Conservation (phyloP, 2,113 vertebrate species). For the Myiagra hebetior region DNA sequence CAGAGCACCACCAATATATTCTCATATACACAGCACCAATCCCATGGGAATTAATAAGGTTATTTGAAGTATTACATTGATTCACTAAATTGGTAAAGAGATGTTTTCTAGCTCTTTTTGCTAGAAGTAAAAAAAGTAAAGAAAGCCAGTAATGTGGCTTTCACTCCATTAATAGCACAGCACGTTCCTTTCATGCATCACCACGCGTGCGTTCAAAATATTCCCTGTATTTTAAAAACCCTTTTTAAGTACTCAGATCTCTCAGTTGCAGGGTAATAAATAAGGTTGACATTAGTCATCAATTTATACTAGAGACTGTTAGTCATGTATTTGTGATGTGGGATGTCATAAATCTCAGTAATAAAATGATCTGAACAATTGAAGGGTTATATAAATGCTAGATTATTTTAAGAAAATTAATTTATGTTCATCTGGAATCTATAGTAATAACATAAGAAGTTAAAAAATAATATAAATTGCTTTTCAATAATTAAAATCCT, state of each 20-base stretch:
- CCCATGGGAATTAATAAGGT: neutral
- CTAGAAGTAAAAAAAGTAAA: too few relatives aligned
- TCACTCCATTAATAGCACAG: neutral
- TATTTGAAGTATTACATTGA: neutral
- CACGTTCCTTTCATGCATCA: neutral
- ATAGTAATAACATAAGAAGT: neutral
- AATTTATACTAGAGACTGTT: neutral
- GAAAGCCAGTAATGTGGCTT: neutral
- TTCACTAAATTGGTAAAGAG: neutral
- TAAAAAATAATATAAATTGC: neutral
- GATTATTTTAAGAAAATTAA: constrained; percentile 8
- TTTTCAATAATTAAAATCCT: neutral
- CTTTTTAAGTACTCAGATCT: neutral
- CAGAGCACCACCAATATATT: neutral
- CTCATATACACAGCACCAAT: neutral
- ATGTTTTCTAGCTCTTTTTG: neutral
- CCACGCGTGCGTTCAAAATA: neutral
- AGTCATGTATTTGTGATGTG: neutral
- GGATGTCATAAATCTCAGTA: neutral
- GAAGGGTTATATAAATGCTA: neutral
- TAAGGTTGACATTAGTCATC: neutral
- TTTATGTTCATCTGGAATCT: neutral
- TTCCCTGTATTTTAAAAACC: neutral
- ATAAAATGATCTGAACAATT: neutral
- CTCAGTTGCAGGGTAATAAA: neutral